Evolutionary conservation across 2,797 vertebrate species (phyloP), one percentile per base, ranked within the genome.

Genomic region (Danio choprae): DNA sequence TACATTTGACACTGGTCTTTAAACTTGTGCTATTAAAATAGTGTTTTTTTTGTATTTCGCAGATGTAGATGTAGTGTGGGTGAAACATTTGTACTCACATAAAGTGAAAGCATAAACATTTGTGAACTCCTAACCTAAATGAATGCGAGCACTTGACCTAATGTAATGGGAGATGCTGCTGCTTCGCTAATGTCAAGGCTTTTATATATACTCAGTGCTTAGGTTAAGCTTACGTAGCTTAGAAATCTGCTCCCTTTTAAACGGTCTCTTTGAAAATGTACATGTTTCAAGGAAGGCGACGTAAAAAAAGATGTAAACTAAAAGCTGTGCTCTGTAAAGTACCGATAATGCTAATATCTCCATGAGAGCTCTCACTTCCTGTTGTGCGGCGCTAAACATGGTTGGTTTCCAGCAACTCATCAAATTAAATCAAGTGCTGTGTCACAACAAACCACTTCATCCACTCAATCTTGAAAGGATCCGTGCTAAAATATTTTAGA

Each of bases 361-460:
- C 16, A 53, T 5, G 68, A 40, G 36, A 55, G 36, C 36, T 70
- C 36, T 53, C 48, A 7, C 48, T 69, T 69, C 29, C 10, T 41
- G 68, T 70, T 55, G 68, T 70, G 68, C 6, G 15, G n/a, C 36
- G 13, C 48, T 51, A 53, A 70, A 40, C 16, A 20, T 5, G 5
- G 10, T 7, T 55, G 36, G 16, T 13, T 70, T 55, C 36, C 36
- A 20, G n/a, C n/a, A 18, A 10, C 13, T 72, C 53, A 2, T 72
- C 40, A 44, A 72, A 58, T 72, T 43, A 72, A 58, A 72, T 72
- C 38, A 22, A 56, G 69, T 22, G n/a, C n/a, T 22, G 20, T 71
- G 36, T 53, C 68, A 20, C 11, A n/a, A 70, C 50, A 53, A 44
- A 72, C 8, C 53, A 44, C 40, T 72, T 18, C 40, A 72, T 58